Conservation (phyloP, 2,113 vertebrate species). For the Amazona vittata region DNA sequence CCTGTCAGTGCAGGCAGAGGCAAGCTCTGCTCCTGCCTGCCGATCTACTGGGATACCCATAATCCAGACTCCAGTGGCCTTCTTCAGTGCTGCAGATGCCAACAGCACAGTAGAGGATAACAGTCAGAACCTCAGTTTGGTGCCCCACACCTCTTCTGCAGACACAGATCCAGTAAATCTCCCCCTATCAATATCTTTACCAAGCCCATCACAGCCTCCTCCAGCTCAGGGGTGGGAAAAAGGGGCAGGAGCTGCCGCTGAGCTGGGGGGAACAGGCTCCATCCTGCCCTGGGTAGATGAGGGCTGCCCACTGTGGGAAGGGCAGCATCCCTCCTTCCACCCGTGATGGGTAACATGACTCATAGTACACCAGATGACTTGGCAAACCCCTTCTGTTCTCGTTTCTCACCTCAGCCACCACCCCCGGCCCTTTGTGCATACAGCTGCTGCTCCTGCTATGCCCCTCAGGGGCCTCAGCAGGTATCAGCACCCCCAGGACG, state of each 20-base stretch:
- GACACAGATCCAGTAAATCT: neutral
- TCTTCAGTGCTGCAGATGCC: neutral
- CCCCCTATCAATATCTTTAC: neutral
- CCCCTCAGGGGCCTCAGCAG: neutral
- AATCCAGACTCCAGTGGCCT: neutral
- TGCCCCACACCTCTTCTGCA: neutral
- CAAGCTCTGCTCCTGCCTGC: neutral
- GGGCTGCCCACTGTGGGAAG: neutral
- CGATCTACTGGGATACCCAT: neutral
- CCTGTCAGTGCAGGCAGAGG: accelerated
- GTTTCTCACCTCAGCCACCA: neutral
- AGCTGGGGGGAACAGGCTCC: neutral
- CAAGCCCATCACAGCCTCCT: neutral
- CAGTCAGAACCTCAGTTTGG: accelerated
- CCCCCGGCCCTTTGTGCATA: neutral
- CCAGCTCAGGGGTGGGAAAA: neutral
- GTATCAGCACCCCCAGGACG: neutral
- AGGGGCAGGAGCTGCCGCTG: neutral
- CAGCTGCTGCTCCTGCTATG: neutral
- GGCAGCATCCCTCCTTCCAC: neutral
- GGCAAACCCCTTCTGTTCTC: neutral
- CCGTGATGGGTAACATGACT: neutral
- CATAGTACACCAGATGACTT: neutral
- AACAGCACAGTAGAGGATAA: accelerated
- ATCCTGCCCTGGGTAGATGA: neutral